Base-by-base conservation (phyloP, 2,797 vertebrate species). In the Synanceia verrucosa region DNA sequence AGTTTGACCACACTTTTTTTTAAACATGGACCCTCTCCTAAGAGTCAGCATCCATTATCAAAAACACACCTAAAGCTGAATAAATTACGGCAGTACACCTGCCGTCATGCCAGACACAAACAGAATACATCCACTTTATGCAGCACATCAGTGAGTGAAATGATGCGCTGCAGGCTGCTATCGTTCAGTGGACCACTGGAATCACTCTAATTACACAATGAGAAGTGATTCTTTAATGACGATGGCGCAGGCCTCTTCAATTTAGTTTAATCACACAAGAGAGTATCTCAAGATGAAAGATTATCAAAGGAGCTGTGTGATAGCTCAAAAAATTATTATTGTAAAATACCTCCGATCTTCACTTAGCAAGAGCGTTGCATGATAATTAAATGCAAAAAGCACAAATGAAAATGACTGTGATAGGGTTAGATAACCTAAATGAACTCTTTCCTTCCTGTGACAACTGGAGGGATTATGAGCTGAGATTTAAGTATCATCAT, bases 141-240 rank as follows among this genome's bases (percentile, higher is more conserved):
- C 18, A 23, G 9, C 18, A 23, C 10, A 41, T 51, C 2, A n/a
- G 31, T 31, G 48, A 71, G 47, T 51, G 10, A 24, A 41, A 13
- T 28, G 44, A 66, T 33, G 58, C 60, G 44, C 52, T 31, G 43
- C 44, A 31, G 69, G 60, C 70, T 51, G 76, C 47, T 81, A 28
- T 83, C 78, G 81, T 48, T 73, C 48, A 57, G 70, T 39, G 79
- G 84, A 89, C 85, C 81, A 65, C 76, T 71, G 70, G 65, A 87
- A 88, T 83, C 70, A 16, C 80, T 76, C 75, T 88, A 89, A 91
- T 92, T 88, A 86, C 73, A 73, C 87, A 89, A 89, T 86, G 83
- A 90, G 85, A 86, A 88, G 88, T 85, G 91, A 89, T 89, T 88
- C 90, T 88, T 91, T 94, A 91, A 94, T 90, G 86, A 89, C 83